Evolutionary conservation across 2,888 invertebrate species (phyloP).

Genomic region (Nezara viridula): DNA sequence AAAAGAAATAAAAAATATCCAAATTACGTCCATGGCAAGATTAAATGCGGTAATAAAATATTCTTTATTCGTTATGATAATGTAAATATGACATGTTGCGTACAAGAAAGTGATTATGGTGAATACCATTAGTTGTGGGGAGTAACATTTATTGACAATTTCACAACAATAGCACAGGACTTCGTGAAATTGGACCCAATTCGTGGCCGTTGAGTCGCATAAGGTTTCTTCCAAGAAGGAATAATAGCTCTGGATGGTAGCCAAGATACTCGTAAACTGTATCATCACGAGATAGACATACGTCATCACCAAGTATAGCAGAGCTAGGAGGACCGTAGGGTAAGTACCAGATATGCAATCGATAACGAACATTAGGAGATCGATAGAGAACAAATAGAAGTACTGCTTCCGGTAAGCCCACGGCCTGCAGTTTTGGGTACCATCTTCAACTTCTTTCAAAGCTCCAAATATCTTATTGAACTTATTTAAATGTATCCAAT

Average conservation of each 20-base stretch:
- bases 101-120: neutral
- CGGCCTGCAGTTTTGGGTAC: neutral
- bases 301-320: neutral
- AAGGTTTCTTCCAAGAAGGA: neutral
- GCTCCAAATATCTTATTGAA: neutral
- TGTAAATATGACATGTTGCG: neutral
- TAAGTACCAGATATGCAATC: too few relatives aligned
- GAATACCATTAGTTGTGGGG: neutral
- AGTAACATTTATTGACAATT: constrained; percentile 1
- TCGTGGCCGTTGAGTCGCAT: neutral
- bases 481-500: neutral
- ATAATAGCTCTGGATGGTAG: neutral
- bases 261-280: neutral
- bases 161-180: neutral
- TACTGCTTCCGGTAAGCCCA: neutral
- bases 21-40: neutral
- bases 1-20: neutral
- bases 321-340: neutral
- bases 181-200: neutral
- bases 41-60: neutral
- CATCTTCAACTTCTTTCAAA: neutral
- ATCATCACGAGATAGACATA: neutral
- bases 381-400: neutral
- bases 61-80: neutral
- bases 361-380: neutral